phyloP scores from a whole-genome alignment of 2,797 vertebrate genomes.

The Monodelphis domestica region DNA sequence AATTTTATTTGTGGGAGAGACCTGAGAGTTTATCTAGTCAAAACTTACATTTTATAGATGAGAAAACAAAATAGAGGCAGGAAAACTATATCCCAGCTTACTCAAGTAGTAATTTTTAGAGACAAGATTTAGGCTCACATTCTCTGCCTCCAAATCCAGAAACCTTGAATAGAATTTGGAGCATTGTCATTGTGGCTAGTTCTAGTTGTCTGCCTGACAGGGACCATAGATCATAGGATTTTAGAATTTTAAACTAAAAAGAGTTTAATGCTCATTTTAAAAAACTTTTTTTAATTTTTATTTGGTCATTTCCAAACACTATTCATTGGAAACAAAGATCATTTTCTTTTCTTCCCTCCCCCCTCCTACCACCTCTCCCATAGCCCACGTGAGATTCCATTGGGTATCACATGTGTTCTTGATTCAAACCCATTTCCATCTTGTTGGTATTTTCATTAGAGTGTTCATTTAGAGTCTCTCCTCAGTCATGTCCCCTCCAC shows the following conservation, averaged over 20 bases:
- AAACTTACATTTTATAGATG: neutral
- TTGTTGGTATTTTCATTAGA: too few relatives aligned
- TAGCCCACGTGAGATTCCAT: too few relatives aligned
- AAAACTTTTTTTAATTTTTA: too few relatives aligned
- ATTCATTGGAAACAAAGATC: too few relatives aligned
- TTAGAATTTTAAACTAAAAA: neutral
- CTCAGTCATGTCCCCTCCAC: too few relatives aligned
- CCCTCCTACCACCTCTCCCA: too few relatives aligned
- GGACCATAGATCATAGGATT: neutral
- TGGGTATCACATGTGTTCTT: too few relatives aligned
- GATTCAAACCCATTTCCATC: too few relatives aligned
- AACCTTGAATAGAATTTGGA: neutral
- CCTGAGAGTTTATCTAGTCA: neutral
- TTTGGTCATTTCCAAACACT: too few relatives aligned
- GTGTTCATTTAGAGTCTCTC: too few relatives aligned
- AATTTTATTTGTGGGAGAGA: neutral
- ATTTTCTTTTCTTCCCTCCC: too few relatives aligned
- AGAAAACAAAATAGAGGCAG: neutral
- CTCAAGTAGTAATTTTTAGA: neutral
- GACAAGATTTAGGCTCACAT: neutral
- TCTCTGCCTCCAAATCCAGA: neutral
- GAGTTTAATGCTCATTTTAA: neutral
- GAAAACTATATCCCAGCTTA: neutral
- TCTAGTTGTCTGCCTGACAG: neutral
- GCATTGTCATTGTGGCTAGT: neutral